Base-by-base conservation (phyloP, 1,140 invertebrate genomes). In the Drosophila cardini region DNA sequence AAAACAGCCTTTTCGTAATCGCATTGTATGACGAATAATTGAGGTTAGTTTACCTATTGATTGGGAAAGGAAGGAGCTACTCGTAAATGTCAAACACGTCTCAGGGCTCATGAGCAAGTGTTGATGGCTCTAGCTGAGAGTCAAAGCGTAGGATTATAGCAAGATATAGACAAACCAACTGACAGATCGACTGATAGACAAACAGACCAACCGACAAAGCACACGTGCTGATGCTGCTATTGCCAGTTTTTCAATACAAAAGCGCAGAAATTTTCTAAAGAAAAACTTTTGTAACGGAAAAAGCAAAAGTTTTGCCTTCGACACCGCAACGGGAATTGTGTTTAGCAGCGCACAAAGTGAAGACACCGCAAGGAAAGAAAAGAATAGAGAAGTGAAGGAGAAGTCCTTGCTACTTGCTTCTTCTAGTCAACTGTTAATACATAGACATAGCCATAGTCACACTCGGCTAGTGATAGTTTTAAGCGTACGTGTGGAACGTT, bases 231-330 rank as follows among this genome's bases (percentile, higher is more conserved):
- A 55, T 68, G 73, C 46, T 74, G 45, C 46, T 34, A 55, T 43
- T 74, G 63, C 69, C 65, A 52, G 76, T 71, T 77, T 72, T 72
- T 65, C 70, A 78, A 87, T 87, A 87, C 83, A 87, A 87, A 87
- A 78, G 79, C 79, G 72, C 69, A 87, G 69, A 87, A 87, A 87
- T 87, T 87, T 87, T 87, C 83, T 87, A 87, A 87, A 87, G 83
- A 79, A 87, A 87, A 87, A 87, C 83, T 87, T 86, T 87, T 87
- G 83, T 87, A 83, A 87, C 83, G 83, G 83, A 83, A 87, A 86
- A 87, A 82, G 83, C 83, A 73, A 87, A 87, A 87, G 83, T 87
- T 87, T 87, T 87, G 78, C 83, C 79, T 87, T 80, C 79, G 68
- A 87, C 83, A 87, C 84, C 83, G 76, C 83, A 86, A 82, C 82